Percentiles rank a stretch among this genome's conserved stretches.
Evolutionary conservation across 2,797 vertebrate genomes (phyloP).

Genomic region (Cheirogaleus major): DNA sequence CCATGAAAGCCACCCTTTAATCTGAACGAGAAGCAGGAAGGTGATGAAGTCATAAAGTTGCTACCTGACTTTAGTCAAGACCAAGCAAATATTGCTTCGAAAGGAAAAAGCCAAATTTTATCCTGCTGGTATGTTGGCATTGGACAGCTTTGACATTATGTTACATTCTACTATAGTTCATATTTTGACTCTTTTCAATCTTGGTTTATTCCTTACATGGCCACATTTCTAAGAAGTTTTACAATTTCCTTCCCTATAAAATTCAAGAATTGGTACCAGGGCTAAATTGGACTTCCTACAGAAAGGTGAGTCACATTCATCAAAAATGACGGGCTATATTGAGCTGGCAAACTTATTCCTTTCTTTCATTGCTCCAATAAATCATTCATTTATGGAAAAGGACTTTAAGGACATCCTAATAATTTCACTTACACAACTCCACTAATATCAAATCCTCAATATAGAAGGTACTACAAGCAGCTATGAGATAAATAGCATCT

Average conservation of each 20-base stretch:
- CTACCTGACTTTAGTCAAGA: background rate
- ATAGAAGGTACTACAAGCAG: background rate
- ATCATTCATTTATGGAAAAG: constrained; percentile 61
- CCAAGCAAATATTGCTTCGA: background rate
- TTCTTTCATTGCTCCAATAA: constrained; percentile 43
- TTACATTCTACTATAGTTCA: background rate
- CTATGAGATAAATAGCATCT: constrained; percentile 2
- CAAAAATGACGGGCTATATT: constrained; percentile 50
- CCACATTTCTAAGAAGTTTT: background rate
- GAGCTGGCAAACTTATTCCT: constrained; percentile 41
- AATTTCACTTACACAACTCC: constrained; percentile 31
- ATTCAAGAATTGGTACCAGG: constrained; percentile 17
- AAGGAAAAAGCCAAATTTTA: background rate
- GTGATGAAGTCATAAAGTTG: background rate
- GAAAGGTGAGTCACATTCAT: constrained; percentile 59
- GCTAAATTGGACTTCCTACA: constrained; percentile 47
- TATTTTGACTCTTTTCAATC: background rate
- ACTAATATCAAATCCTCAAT: constrained; percentile 1
- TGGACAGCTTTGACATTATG: background rate
- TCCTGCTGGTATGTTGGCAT: background rate
- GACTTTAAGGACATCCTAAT: constrained; percentile 27
- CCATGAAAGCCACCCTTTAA: background rate
- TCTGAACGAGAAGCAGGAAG: background rate
- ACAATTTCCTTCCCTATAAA: constrained; percentile 32
- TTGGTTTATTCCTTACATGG: background rate